A percentile compares a stretch with the other conserved stretches of the same genome.
phyloP scores from a whole-genome alignment of 2,888 invertebrate genomes.

The Cosmia pyralina region DNA sequence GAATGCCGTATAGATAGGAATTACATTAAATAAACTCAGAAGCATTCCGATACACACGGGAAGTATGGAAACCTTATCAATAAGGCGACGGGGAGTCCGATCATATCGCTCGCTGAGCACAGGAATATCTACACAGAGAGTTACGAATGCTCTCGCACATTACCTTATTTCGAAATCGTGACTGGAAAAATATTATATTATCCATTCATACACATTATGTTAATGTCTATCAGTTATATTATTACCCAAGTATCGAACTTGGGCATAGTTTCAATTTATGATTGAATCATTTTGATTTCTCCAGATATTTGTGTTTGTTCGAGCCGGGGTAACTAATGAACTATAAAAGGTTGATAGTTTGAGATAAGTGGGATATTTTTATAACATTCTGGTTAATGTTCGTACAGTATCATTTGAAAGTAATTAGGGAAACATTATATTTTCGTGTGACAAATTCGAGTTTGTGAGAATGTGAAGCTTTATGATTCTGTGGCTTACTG shows the following conservation, averaged over 20 bases:
- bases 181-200: slow-evolving; percentile 75
- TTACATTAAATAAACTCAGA: slow-evolving; percentile 87
- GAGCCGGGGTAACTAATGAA: slow-evolving; percentile 43
- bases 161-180: slow-evolving; percentile 81
- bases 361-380: slow-evolving; percentile 15
- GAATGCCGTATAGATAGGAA: slow-evolving; percentile 74
- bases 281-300: slow-evolving; percentile 61
- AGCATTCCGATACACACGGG: slow-evolving; percentile 87
- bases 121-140: slow-evolving; percentile 81
- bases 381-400: slow-evolving; percentile 20
- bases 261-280: slow-evolving; percentile 66
- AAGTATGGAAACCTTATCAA: slow-evolving; percentile 89
- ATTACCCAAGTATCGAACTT: slow-evolving; percentile 57
- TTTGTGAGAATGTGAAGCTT: slow-evolving; percentile 60
- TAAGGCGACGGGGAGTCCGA: slow-evolving; percentile 89
- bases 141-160: slow-evolving; percentile 80
- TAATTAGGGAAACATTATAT: slow-evolving; percentile 47
- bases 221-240: slow-evolving; percentile 68
- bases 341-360: slow-evolving; percentile 45
- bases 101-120: slow-evolving; percentile 83
- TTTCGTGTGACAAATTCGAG: slow-evolving; percentile 58
- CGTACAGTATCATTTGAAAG: slow-evolving; percentile 28
- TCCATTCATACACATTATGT: slow-evolving; percentile 70
- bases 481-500: slow-evolving; percentile 72
- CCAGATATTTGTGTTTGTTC: slow-evolving; percentile 50